These are phyloP conservation scores for Halichondria panicea DNA, from an alignment of 37 sponge, comb jelly and placozoan species.

Conservation along the genomic window DNA sequence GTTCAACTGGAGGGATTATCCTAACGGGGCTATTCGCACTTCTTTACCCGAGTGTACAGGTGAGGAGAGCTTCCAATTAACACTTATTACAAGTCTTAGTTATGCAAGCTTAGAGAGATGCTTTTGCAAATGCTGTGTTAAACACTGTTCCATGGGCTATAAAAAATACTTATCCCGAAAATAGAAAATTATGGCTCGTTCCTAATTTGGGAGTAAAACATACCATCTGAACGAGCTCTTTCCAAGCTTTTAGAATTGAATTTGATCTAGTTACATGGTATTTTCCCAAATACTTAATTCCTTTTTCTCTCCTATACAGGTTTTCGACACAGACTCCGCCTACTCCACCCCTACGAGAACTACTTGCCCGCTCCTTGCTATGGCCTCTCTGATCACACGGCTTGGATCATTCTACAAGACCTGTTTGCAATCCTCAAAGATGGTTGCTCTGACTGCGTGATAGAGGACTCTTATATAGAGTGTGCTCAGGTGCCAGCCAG, in stretches of 20 bases:
- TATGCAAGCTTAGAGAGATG: too few relatives aligned
- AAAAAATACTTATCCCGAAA: too few relatives aligned
- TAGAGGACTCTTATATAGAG: neutral
- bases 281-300: too few relatives aligned
- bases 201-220: too few relatives aligned
- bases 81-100: too few relatives aligned
- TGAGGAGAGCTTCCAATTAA: neutral
- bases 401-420: neutral
- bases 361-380: slow-evolving; percentile 53
- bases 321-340: slow-evolving; percentile 4
- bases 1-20: slow-evolving; percentile 35
- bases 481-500: too few relatives aligned
- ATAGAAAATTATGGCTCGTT: too few relatives aligned
- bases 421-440: neutral
- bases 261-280: too few relatives aligned
- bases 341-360: neutral
- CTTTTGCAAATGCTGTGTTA: too few relatives aligned
- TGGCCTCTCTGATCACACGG: slow-evolving; percentile 34
- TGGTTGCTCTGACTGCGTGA: neutral
- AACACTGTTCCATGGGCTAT: too few relatives aligned
- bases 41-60: slow-evolving; percentile 42
- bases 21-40: neutral
- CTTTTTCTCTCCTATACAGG: slow-evolving; percentile 7
- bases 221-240: too few relatives aligned
- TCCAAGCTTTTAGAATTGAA: too few relatives aligned